Evolutionary conservation across 2,888 invertebrate species (phyloP).

Genomic region (Erebia ligea): DNA sequence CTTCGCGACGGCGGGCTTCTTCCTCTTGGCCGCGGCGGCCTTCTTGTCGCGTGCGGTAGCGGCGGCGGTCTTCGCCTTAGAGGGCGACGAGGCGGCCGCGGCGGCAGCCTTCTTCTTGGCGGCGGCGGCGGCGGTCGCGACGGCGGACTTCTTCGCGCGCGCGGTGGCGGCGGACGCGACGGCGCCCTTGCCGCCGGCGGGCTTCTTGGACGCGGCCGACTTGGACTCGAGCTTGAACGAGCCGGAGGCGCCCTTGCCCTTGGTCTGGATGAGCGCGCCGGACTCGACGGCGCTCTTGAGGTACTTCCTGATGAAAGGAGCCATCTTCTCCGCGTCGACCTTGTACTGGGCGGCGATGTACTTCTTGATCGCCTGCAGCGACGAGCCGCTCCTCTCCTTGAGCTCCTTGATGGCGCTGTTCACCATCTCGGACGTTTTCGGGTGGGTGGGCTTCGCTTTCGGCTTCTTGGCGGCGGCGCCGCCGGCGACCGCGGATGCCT

Average conservation of each 20-base stretch:
- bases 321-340: conserved; percentile 67
- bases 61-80: conserved; percentile 38
- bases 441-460: conserved; percentile 57
- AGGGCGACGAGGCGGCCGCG: conserved; percentile 46
- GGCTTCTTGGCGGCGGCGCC: conserved; percentile 48
- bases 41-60: conserved; percentile 37
- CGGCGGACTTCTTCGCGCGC: conserved; percentile 44
- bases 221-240: conserved; percentile 66
- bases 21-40: conserved; percentile 44
- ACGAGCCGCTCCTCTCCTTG: conserved; percentile 82
- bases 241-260: conserved; percentile 80
- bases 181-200: conserved; percentile 45
- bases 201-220: conserved; percentile 44
- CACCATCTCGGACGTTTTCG: conserved; percentile 34
- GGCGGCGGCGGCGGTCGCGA: conserved; percentile 43
- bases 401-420: conserved; percentile 48
- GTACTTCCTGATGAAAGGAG: conserved; percentile 82
- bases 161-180: conserved; percentile 44
- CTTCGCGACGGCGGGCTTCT: conserved; percentile 49
- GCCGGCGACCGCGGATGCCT: conserved; percentile 52
- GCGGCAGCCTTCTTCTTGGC: conserved; percentile 47
- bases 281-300: conserved; percentile 81
- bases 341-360: conserved; percentile 81
- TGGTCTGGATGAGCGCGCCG: conserved; percentile 80
- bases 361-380: conserved; percentile 82